phyloP scores from a whole-genome alignment of 1,140 invertebrate species.

The Panonychus citri region DNA sequence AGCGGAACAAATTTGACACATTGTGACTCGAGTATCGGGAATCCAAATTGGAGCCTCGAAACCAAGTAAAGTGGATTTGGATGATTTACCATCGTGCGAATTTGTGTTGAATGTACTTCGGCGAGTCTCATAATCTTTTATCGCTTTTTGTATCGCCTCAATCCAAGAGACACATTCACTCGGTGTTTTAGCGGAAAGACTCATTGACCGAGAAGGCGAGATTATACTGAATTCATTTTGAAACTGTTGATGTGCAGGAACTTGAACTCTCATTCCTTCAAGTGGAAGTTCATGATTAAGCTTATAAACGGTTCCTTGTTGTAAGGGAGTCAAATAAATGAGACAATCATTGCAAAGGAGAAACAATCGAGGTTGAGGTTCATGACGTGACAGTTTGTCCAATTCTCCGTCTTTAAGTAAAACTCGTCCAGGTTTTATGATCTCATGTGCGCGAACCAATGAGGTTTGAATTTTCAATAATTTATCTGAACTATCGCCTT shows the following conservation, averaged over 20 bases:
- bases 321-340: slow-evolving; percentile 32
- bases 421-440: slow-evolving; percentile 21
- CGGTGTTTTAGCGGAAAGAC: slow-evolving; percentile 32
- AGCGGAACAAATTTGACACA: slow-evolving; percentile 44
- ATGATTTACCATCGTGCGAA: neutral
- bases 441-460: slow-evolving; percentile 2
- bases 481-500: slow-evolving; percentile 31
- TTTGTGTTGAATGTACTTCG: neutral
- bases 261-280: slow-evolving; percentile 34
- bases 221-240: slow-evolving; percentile 36
- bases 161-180: slow-evolving; percentile 42
- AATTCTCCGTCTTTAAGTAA: slow-evolving; percentile 44
- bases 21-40: slow-evolving; percentile 39
- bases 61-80: slow-evolving; percentile 4
- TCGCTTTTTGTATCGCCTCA: slow-evolving; percentile 33
- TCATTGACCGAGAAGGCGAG: slow-evolving; percentile 38
- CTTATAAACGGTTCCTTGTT: slow-evolving; percentile 16
- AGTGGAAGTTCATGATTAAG: slow-evolving; percentile 36
- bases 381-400: slow-evolving; percentile 39
- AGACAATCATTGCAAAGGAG: slow-evolving; percentile 47
- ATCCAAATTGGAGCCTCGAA: slow-evolving; percentile 37
- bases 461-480: slow-evolving; percentile 8
- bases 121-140: slow-evolving; percentile 29
- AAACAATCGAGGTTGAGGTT: slow-evolving; percentile 40
- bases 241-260: slow-evolving; percentile 24